Evolutionary conservation across 1,140 invertebrate genomes (phyloP), one percentile per base, ranked within the genome.

Genomic region (Scaptomyza montana): DNA sequence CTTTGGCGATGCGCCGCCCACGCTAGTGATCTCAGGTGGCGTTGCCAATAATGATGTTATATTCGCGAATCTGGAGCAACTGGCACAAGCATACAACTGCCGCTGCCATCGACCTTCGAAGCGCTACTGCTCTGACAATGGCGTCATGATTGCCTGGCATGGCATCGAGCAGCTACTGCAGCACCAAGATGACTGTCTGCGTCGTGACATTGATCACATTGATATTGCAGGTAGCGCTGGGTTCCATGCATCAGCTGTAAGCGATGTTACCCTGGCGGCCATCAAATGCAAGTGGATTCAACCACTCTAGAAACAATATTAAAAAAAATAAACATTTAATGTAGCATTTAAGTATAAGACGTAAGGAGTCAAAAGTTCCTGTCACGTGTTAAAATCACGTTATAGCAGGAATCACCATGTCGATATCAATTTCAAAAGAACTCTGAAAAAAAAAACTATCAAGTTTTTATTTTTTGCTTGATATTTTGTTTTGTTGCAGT

Each of bases 141-240:
- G 98, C 16, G 94, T 98, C n/a, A 99, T 99, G 99, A 98, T 99
- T 76, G 98, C 98, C 19, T 99, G 98, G 98, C 98, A 98, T 94
- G 98, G 97, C 7, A 93, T 98, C 39, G 98, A 99, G 92, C 96
- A 95, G 91, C 86, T 87, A 36, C 82, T 90, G 56, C 94, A 93
- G 85, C 67, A 89, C 21, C 79, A 93, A 43, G 69, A 72, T 13
- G 7, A 30, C 5, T 94, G 92, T 5, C 74, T 95, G 53, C 84
- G 93, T 4, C 90, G 50, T 30, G 90, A 94, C 77, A 92, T 92
- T 55, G 89, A 94, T 56, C 74, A 90, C n/a, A 87, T 95, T 13
- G 91, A 93, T 55, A 77, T 94, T 19, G 77, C 93, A 51, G 78
- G 86, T 1, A 93, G 85, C 57, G 93, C 92, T 61, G 92, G 93